Percentiles rank a stretch among this genome's conserved stretches.
phyloP scores from a whole-genome alignment of 2,888 invertebrate genomes.

The Cyclophora albipunctata region DNA sequence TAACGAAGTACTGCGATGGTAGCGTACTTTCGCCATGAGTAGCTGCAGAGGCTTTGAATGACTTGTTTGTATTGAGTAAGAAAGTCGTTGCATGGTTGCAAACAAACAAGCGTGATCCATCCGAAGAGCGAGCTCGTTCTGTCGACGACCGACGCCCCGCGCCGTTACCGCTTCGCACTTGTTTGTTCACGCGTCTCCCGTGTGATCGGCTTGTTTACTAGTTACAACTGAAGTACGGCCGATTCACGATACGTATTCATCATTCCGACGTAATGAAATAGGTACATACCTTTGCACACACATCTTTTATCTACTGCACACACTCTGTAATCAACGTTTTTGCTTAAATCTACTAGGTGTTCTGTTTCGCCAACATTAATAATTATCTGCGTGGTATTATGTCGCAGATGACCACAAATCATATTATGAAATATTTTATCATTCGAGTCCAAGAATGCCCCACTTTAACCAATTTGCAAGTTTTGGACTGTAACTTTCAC shows the following conservation, averaged over 20 bases:
- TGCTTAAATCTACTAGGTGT: no score
- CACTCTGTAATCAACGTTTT: no score
- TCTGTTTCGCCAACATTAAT: no score
- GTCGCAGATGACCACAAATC: no score
- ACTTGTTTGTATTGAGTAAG: no score
- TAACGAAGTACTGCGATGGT: constrained; percentile 20
- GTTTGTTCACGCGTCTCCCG: constrained; percentile 68
- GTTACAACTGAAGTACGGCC: constrained; percentile 27
- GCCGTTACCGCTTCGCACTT: constrained; percentile 49
- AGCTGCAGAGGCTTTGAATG: no score
- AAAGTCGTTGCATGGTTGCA: constrained; percentile 17
- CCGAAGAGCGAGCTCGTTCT: neutral
- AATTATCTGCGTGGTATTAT: no score
- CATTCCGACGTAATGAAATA: constrained; percentile 35
- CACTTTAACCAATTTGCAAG: no score
- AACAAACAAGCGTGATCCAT: constrained; percentile 22
- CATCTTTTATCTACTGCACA: no score
- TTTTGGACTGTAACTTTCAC: no score
- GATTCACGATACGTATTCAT: constrained; percentile 50
- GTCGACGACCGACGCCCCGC: constrained; percentile 21
- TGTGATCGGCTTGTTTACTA: constrained; percentile 68
- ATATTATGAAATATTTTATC: no score
- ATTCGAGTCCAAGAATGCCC: no score
- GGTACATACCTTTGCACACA: constrained; percentile 2
- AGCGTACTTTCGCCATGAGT: constrained; percentile 53